phyloP scores from a whole-genome alignment of 2,797 vertebrate genomes.

The Otolemur crassicaudatus region DNA sequence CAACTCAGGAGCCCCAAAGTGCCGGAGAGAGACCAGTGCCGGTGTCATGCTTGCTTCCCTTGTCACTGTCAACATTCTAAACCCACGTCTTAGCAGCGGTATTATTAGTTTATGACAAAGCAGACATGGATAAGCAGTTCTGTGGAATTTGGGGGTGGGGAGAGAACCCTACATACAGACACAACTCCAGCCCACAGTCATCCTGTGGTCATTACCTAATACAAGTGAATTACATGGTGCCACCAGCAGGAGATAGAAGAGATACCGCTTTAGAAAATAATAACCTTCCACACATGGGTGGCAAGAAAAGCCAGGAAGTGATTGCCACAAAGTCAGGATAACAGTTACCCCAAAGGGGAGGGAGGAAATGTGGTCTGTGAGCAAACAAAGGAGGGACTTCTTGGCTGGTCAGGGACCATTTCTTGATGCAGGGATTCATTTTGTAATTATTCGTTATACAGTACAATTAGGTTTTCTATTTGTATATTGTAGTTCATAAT shows the following conservation, averaged over 20 bases:
- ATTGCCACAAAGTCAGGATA: neutral
- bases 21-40: neutral
- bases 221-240: neutral
- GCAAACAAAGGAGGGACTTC: constrained; percentile 63
- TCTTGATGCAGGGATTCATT: constrained; percentile 36
- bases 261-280: constrained; percentile 62
- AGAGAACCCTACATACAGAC: neutral
- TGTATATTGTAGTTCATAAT: constrained; percentile 53
- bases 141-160: neutral
- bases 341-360: neutral
- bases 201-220: neutral
- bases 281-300: neutral
- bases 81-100: neutral
- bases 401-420: neutral
- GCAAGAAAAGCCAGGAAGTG: constrained; percentile 54
- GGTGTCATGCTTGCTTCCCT: neutral
- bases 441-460: constrained; percentile 47
- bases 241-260: neutral
- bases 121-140: neutral
- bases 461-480: constrained; percentile 34
- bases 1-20: constrained; percentile 50
- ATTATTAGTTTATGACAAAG: neutral
- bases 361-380: neutral
- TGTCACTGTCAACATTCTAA: constrained; percentile 32
- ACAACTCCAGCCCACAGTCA: neutral